These are phyloP conservation scores for Cnemophilus loriae DNA, from an alignment of 2,113 vertebrate species.

Conservation along the genomic window DNA sequence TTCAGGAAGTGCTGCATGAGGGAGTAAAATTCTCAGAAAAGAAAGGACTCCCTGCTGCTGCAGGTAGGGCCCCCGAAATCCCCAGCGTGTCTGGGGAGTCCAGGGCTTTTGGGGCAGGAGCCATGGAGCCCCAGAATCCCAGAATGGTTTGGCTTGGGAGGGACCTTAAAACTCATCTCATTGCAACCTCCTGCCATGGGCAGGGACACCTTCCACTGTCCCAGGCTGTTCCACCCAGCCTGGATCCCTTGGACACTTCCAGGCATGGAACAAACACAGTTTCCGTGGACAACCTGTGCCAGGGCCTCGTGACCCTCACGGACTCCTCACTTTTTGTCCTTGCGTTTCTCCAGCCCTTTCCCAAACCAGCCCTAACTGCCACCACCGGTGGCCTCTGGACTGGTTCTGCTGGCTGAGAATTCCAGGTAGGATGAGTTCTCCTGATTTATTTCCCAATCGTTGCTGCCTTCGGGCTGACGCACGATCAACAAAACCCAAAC, in stretches of 20 bases:
- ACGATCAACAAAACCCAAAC: neutral
- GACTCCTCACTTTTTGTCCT: rapidly evolving
- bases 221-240: neutral
- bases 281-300: neutral
- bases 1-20: rapidly evolving
- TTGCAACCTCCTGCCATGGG: too few relatives aligned
- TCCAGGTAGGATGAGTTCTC: neutral
- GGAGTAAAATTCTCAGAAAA: neutral
- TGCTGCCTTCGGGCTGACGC: neutral
- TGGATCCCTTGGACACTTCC: neutral
- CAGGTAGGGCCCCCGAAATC: neutral
- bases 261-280: neutral
- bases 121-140: neutral
- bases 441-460: rapidly evolving
- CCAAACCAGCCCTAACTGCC: neutral
- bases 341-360: neutral
- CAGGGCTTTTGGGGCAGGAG: neutral
- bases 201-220: neutral
- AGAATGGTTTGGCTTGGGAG: neutral
- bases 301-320: neutral
- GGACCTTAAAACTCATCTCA: neutral
- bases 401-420: neutral
- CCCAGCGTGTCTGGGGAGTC: neutral
- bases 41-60: neutral
- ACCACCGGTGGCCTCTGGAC: rapidly evolving